These are phyloP conservation scores for Elephantulus edwardii DNA, from an alignment of 2,113 vertebrate genomes.

Conservation along the genomic window DNA sequence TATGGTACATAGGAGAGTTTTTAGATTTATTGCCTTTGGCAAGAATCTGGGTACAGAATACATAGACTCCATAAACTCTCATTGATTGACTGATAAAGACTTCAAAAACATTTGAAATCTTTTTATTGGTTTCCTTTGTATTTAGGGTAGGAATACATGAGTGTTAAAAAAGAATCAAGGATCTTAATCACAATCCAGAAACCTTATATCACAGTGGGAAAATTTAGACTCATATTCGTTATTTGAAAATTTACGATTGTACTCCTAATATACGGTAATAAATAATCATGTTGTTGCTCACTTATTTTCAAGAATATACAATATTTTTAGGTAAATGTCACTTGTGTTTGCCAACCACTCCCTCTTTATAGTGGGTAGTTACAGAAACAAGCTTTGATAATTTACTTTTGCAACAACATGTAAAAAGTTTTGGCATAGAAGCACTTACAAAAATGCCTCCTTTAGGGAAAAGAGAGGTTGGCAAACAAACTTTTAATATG, in stretches of 20 bases:
- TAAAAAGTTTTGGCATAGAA: no score
- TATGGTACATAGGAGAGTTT: no score
- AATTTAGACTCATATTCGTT: fast-evolving
- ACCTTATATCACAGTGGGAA: not conserved
- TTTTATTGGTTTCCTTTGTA: not conserved
- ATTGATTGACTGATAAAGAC: not conserved
- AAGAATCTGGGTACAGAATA: not conserved
- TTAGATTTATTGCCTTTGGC: not conserved
- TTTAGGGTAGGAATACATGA: not conserved
- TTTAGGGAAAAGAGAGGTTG: not conserved
- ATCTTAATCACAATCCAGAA: not conserved
- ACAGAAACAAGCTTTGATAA: no score
- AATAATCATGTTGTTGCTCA: fast-evolving
- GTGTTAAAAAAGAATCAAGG: not conserved
- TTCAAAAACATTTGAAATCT: not conserved
- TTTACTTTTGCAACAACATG: no score
- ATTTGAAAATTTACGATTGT: not conserved
- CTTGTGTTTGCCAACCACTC: no score
- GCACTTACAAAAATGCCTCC: not conserved
- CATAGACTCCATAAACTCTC: not conserved
- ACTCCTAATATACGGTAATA: fast-evolving
- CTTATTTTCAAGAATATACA: not conserved
- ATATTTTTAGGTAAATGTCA: no score
- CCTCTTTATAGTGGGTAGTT: no score
- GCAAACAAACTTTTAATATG: not conserved